A percentile compares a stretch with the other conserved stretches of the same genome.
Evolutionary conservation across 2,888 invertebrate species (phyloP).

Genomic region (Ctenicera cuprea): DNA sequence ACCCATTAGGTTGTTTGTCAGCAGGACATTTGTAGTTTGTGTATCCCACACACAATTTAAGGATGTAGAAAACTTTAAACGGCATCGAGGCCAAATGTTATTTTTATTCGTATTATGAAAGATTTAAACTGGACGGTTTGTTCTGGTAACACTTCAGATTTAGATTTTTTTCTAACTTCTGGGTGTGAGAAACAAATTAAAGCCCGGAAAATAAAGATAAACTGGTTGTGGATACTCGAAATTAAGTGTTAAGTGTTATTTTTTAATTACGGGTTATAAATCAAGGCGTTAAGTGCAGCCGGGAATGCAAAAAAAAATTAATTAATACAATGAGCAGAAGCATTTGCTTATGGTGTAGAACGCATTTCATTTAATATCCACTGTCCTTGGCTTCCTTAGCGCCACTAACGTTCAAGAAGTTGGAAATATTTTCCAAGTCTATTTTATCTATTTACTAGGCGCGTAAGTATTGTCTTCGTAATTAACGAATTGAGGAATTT

Average conservation of each 20-base stretch:
- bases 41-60: conserved; percentile 34
- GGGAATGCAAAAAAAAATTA: conserved; percentile 32
- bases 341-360: conserved; percentile 8
- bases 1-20: conserved; percentile 30
- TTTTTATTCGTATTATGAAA: conserved; percentile 30
- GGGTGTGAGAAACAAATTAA: conserved; percentile 41
- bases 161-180: not conserved
- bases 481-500: not conserved
- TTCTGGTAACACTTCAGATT: conserved; percentile 19
- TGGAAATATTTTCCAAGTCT: conserved; percentile 4
- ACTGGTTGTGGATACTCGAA: conserved; percentile 12
- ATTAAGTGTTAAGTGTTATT: conserved; percentile 38
- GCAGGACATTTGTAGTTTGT: conserved; percentile 33
- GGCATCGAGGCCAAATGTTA: conserved; percentile 31
- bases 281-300: conserved; percentile 23
- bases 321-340: conserved; percentile 41
- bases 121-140: conserved; percentile 10
- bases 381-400: conserved; percentile 37
- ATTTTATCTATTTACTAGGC: not conserved
- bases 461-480: conserved; percentile 1
- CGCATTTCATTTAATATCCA: conserved; percentile 36
- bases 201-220: conserved; percentile 9
- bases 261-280: conserved; percentile 38
- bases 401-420: conserved; percentile 21
- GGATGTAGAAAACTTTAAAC: conserved; percentile 5